Percentiles rank a stretch among this genome's conserved stretches.
Conservation (phyloP, 2,888 invertebrate genomes). For the Leptarthrus brevirostris region DNA sequence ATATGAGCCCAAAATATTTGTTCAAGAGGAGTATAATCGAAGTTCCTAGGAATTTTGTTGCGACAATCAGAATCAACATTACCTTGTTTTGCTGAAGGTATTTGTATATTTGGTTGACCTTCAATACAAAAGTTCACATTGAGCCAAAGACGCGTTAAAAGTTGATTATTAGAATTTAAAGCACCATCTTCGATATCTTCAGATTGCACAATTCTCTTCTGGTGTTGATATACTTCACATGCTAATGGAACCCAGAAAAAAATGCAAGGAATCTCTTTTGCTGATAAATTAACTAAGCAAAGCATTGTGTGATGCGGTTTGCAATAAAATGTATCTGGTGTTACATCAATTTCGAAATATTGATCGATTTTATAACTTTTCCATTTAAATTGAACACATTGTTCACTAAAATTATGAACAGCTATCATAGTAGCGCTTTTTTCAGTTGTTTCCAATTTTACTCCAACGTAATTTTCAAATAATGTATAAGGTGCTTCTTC, state of each 20-base stretch:
- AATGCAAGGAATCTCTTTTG: not conserved
- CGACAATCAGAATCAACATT: not conserved
- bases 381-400: slow-evolving; percentile 45
- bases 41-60: not conserved
- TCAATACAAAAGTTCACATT: slow-evolving; percentile 18
- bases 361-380: not conserved
- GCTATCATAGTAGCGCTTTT: slow-evolving; percentile 44
- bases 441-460: slow-evolving; percentile 24
- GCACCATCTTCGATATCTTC: not conserved
- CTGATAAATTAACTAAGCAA: not conserved
- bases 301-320: slow-evolving; percentile 11
- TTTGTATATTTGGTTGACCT: not conserved
- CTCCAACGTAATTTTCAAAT: slow-evolving; percentile 42
- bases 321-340: not conserved
- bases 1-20: slow-evolving; percentile 26
- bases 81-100: not conserved
- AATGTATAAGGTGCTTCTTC: slow-evolving; percentile 39
- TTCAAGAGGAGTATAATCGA: not conserved
- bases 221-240: not conserved
- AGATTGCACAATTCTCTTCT: not conserved
- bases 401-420: slow-evolving; percentile 32
- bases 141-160: slow-evolving; percentile 11
- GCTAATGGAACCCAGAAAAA: not conserved
- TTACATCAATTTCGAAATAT: not conserved
- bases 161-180: not conserved